Percentiles rank a stretch among this genome's conserved stretches.
Evolutionary conservation across 2,797 vertebrate genomes (phyloP).

Genomic region (Pseudopleuronectes americanus): DNA sequence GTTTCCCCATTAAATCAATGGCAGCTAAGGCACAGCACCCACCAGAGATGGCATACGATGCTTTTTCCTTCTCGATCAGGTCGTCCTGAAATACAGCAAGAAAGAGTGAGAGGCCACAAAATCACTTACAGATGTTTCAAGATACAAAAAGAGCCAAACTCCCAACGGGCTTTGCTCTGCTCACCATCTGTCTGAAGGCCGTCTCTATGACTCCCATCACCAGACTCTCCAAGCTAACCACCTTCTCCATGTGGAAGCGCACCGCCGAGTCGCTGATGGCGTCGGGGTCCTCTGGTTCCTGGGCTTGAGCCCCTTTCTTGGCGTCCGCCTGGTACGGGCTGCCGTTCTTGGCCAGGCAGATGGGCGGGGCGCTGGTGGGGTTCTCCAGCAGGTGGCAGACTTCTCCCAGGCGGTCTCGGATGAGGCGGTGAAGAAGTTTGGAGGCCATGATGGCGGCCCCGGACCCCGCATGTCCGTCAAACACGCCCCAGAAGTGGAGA

Average conservation of each 20-base stretch:
- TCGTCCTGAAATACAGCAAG: conserved; percentile 85
- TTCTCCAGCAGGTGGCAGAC: conserved; percentile 92
- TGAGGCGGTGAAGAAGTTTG: conserved; percentile 90
- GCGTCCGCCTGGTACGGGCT: conserved; percentile 72
- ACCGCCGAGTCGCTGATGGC: conserved; percentile 77
- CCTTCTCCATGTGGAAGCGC: conserved; percentile 94
- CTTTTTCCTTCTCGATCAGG: conserved; percentile 91
- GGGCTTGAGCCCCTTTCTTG: conserved; percentile 67
- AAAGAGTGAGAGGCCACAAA: conserved; percentile 10
- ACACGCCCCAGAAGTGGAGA: conserved; percentile 95
- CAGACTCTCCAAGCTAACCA: conserved; percentile 91
- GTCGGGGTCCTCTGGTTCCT: conserved; percentile 79
- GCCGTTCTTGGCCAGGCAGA: conserved; percentile 85
- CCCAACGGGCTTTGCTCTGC: conserved; percentile 17
- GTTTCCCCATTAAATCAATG: conserved; percentile 93
- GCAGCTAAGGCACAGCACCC: conserved; percentile 95
- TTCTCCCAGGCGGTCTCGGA: conserved; percentile 91
- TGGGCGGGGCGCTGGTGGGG: conserved; percentile 84
- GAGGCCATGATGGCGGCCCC: conserved; percentile 95
- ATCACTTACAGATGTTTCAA: not conserved
- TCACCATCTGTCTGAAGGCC: conserved; percentile 96
- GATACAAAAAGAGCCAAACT: no score
- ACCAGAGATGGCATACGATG: conserved; percentile 87
- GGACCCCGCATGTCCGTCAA: conserved; percentile 95
- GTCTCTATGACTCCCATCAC: conserved; percentile 96